A percentile compares a stretch with the other conserved stretches of the same genome.
These are phyloP conservation scores for Agrochola lota DNA, from an alignment of 2,888 invertebrate species.

Conservation along the genomic window DNA sequence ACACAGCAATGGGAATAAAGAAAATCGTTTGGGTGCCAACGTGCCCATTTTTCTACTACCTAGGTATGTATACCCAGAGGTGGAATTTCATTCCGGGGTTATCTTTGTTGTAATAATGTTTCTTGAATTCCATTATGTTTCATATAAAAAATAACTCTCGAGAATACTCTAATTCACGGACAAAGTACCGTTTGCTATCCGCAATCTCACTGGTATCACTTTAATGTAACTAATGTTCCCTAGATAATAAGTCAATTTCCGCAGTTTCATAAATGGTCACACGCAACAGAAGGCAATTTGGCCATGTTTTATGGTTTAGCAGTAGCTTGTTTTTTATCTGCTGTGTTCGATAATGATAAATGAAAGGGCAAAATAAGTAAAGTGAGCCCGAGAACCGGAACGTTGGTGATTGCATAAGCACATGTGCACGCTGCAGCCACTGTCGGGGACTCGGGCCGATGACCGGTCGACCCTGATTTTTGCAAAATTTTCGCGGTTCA, in stretches of 20 bases:
- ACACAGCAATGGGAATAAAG: conserved; percentile 58
- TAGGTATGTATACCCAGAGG: conserved; percentile 7
- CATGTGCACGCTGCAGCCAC: conserved; percentile 77
- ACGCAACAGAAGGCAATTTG: conserved; percentile 48
- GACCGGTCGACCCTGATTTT: conserved; percentile 81
- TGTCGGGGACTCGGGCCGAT: conserved; percentile 78
- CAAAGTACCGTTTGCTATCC: not conserved
- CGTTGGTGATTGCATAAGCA: conserved; percentile 82
- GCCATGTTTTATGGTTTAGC: conserved; percentile 46
- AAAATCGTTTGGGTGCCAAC: conserved; percentile 55
- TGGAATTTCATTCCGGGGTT: conserved; percentile 34
- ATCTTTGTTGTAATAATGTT: conserved; percentile 24
- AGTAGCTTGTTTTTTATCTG: conserved; percentile 59
- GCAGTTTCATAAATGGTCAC: conserved; percentile 49
- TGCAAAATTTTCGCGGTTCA: conserved; percentile 70
- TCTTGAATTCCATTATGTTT: conserved; percentile 8
- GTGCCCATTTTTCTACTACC: conserved; percentile 41
- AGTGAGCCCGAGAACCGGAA: conserved; percentile 77
- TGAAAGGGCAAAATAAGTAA: conserved; percentile 72
- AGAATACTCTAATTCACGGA: conserved; percentile 1
- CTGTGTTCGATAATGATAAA: conserved; percentile 71
- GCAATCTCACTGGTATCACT: conserved; percentile 31
- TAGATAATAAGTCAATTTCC: conserved; percentile 57
- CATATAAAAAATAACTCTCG: conserved; percentile 32
- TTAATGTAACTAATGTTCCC: conserved; percentile 47